Base-by-base conservation (phyloP, 2,888 invertebrate species). In the Brachynemurus nebulosus region DNA sequence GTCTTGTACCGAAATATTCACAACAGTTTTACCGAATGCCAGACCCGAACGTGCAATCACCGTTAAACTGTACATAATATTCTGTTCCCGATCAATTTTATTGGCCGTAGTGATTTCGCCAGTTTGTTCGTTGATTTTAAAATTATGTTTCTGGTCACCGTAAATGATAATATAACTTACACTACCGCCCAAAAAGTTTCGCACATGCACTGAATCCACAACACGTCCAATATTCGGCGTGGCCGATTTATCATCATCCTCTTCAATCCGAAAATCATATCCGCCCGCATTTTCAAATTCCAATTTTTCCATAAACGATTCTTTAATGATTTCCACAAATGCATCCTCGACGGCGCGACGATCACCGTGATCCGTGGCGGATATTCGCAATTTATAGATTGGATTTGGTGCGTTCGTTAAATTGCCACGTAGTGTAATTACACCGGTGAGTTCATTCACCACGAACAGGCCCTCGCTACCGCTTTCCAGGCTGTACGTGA, bases 11-110 rank as follows among this genome's bases (percentile, higher is more conserved):
- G 78, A 79, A 51, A 96, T 76, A 57, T 84, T 85, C 0, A 90
- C 91, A 23, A 68, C 72, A 5, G 83, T 83, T 56, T 80, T 77
- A 4, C 85, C 88, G 60, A 80, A 86, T 1, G 81, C 74, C 20
- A 81, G 69, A 2, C 81, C 81, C 43, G 76, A 76, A 53, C 80
- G 76, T 0, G 90, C 95, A 46, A 84, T 75, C n/a, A 93, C 71
- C 53, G 75, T 79, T 21, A 96, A 68, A 49, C 74, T 78, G 60
- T 91, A 93, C 43, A 73, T 72, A 50, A 81, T 70, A 56, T 74
- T 75, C 53, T 76, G 71, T 67, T 96, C 95, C 43, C 93, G 74
- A 62, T 96, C 93, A 42, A 96, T 74, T 55, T 77, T 77, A 43
- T 77, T 78, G 12, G 78, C 74, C 0, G 89, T 88, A 16, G 72